Percentiles rank a stretch among this genome's conserved stretches.
phyloP scores from a whole-genome alignment of 2,113 vertebrate genomes.

The Zingel zingel region DNA sequence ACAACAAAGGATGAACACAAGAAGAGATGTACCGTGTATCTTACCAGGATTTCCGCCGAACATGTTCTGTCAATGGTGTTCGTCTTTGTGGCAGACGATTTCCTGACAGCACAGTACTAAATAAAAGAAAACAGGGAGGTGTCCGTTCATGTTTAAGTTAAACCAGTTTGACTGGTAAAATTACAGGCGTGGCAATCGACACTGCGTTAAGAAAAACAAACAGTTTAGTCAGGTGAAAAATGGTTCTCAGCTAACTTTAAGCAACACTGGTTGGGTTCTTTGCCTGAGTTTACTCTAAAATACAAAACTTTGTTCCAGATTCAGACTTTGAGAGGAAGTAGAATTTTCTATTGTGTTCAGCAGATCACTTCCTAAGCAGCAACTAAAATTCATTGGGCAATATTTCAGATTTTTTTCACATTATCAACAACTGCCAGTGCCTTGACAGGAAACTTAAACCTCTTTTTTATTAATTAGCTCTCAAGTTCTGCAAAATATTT shows the following conservation, averaged over 20 bases:
- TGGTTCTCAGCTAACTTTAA: neutral
- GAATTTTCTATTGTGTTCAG: neutral
- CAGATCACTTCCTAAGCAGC: neutral
- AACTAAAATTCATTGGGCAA: neutral
- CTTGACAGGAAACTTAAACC: neutral
- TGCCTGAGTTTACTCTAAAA: neutral
- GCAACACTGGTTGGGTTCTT: neutral
- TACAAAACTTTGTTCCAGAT: neutral
- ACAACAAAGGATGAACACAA: neutral
- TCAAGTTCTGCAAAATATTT: neutral
- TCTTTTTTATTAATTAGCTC: neutral
- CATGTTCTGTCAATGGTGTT: conserved; percentile 1
- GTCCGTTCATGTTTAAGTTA: neutral
- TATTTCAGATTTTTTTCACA: neutral
- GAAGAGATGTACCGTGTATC: neutral
- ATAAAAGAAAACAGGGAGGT: neutral
- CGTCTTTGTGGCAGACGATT: neutral
- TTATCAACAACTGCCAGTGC: neutral
- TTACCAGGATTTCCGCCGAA: neutral
- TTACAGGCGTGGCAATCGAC: neutral
- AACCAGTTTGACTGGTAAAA: conserved; percentile 20
- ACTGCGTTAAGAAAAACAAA: neutral
- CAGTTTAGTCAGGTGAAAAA: neutral
- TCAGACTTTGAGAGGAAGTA: neutral
- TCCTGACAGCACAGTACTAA: neutral